Percentiles rank a stretch among this genome's conserved stretches.
phyloP scores from a whole-genome alignment of 1,140 invertebrate genomes.

The Dendroctonus valens region DNA sequence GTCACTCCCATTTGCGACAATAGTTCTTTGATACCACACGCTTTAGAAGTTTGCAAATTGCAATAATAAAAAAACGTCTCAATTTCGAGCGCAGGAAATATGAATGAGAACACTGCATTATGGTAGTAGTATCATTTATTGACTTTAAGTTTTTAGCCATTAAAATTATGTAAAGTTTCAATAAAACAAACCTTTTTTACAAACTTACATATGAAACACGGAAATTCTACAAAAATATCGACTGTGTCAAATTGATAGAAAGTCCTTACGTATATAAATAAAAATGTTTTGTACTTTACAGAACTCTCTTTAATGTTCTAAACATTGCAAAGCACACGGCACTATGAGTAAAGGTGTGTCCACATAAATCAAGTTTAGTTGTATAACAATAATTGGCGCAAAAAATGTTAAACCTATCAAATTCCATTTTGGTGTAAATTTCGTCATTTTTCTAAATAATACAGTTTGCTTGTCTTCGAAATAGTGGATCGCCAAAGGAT shows the following conservation, averaged over 20 bases:
- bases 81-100: background rate
- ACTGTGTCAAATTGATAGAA: slow-evolving; percentile 20
- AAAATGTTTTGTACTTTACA: slow-evolving; percentile 29
- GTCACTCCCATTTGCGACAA: slow-evolving; percentile 5
- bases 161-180: slow-evolving; percentile 1
- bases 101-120: no score
- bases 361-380: background rate
- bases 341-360: slow-evolving; percentile 15
- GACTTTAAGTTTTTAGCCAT: slow-evolving; percentile 28
- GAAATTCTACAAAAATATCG: slow-evolving; percentile 30
- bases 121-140: slow-evolving; percentile 22
- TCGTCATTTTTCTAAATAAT: no score
- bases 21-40: no score
- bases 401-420: background rate
- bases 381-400: background rate
- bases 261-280: slow-evolving; percentile 20
- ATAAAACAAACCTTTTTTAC: slow-evolving; percentile 19
- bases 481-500: no score
- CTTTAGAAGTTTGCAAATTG: background rate
- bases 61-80: background rate
- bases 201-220: slow-evolving; percentile 14
- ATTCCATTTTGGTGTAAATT: no score
- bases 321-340: slow-evolving; percentile 35
- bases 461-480: no score
- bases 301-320: slow-evolving; percentile 21